Base-by-base conservation (phyloP, 2,113 vertebrate species). In the Oplegnathus fasciatus region DNA sequence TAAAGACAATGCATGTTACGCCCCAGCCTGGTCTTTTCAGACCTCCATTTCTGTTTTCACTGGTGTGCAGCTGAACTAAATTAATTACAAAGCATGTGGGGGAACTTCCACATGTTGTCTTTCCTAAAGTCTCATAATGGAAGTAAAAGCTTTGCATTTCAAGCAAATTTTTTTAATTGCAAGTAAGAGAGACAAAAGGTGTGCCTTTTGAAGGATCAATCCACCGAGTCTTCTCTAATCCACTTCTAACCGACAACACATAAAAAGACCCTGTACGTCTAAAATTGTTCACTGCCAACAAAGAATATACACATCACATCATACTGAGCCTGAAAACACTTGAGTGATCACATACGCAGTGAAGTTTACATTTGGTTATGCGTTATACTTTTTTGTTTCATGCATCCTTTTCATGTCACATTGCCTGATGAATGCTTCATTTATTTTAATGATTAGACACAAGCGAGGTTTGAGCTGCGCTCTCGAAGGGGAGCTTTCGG, bases 401-500 rank as follows among this genome's bases (percentile, higher is more conserved):
- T 26, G 15, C 26, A 48, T 80, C 22, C 13, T 34, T 65, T 82
- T 61, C 62, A 5, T 62, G 15, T 84, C 67, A 73, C 61, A 32
- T 24, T 48, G 52, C 68, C 71, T n/a, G 37, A 77, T 71, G 48
- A 92, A 78, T 26, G 58, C 72, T 26, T 73, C 30, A 75, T 78
- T 50, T 66, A 52, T 79, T 80, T 82, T 60, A 87, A 86, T 83
- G 54, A 91, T 76, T 74, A 80, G 74, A 78, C 82, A 69, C 57
- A 79, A 72, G 46, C 37, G 69, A 64, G 87, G 73, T 73, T 80
- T 77, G n/a, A 82, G 75, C 79, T 66, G 28, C 75, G 71, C 82
- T 83, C 91, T 92, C 70, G 0, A 65, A 83, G 89, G 87, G 85
- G 79, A 86, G 61, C 44, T 82, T 73, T 86, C 71, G 24, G 84